phyloP scores from a whole-genome alignment of 2,113 vertebrate species.

The Spizaetus ornatus region DNA sequence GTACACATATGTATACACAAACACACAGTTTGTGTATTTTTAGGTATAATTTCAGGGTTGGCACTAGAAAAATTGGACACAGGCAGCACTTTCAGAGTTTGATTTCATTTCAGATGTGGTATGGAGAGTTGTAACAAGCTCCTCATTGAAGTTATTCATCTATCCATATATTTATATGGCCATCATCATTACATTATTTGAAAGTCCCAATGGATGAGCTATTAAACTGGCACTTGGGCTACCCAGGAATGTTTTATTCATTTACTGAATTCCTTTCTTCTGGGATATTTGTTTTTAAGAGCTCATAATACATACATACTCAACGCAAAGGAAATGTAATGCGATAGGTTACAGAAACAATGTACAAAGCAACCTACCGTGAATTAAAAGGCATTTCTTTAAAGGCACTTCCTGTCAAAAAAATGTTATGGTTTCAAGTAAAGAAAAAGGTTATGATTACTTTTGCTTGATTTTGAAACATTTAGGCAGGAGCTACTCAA shows the following conservation, averaged over 20 bases:
- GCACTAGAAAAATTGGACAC: not conserved
- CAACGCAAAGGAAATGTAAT: slow-evolving; percentile 13
- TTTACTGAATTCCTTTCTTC: slow-evolving; percentile 37
- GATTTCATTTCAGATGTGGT: not conserved
- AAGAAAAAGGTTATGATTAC: slow-evolving; percentile 4
- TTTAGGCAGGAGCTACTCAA: not conserved
- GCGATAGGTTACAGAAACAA: slow-evolving; percentile 17
- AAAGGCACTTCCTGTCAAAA: slow-evolving; percentile 31
- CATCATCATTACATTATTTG: not conserved
- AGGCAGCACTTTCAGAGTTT: not conserved
- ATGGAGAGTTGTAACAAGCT: slow-evolving; percentile 7
- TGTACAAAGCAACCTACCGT: not conserved
- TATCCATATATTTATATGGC: slow-evolving; percentile 14
- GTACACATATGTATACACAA: not conserved
- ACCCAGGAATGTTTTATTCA: slow-evolving; percentile 25
- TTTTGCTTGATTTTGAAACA: not conserved
- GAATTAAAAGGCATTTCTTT: not conserved
- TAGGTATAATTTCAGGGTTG: not conserved
- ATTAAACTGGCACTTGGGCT: not conserved
- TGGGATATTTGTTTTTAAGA: slow-evolving; percentile 38
- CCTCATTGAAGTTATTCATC: not conserved
- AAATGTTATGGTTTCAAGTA: slow-evolving; percentile 26
- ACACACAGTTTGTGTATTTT: not conserved
- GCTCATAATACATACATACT: not conserved
- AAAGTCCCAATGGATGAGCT: not conserved